Conservation (phyloP, 2,113 vertebrate species). For the Petrocephalus microphthalmus region DNA sequence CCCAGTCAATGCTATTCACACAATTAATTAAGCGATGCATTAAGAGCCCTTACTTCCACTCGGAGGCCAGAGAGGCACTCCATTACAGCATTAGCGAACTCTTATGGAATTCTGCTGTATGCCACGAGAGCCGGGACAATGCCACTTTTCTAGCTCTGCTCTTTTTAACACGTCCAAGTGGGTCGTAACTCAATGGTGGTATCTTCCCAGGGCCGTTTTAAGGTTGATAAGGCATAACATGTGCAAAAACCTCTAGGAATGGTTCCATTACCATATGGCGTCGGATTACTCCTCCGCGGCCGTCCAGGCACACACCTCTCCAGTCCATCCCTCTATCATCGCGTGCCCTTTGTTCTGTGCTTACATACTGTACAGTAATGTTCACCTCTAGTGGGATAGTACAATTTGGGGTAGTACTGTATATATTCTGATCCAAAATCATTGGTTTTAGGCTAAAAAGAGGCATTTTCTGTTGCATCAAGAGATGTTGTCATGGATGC, state of each 20-base stretch:
- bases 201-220: not conserved
- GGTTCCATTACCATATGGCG: not conserved
- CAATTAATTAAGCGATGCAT: slow-evolving; percentile 19
- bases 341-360: not conserved
- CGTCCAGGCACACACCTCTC: not conserved
- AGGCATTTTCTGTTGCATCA: not conserved
- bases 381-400: not conserved
- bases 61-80: slow-evolving; percentile 7
- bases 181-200: not conserved
- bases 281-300: not conserved
- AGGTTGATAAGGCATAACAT: not conserved
- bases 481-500: not conserved
- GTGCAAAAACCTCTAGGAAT: not conserved
- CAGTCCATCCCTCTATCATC: not conserved
- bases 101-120: slow-evolving; percentile 8
- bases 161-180: not conserved
- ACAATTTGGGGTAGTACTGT: not conserved
- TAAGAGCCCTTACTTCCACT: slow-evolving; percentile 10
- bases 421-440: not conserved
- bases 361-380: not conserved
- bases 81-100: slow-evolving; percentile 7
- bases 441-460: not conserved
- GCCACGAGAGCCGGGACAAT: not conserved
- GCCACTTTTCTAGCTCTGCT: not conserved
- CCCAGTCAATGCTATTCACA: not conserved